These are phyloP conservation scores for Fistularia tabacaria DNA, from an alignment of 2,797 vertebrate species.

Conservation along the genomic window DNA sequence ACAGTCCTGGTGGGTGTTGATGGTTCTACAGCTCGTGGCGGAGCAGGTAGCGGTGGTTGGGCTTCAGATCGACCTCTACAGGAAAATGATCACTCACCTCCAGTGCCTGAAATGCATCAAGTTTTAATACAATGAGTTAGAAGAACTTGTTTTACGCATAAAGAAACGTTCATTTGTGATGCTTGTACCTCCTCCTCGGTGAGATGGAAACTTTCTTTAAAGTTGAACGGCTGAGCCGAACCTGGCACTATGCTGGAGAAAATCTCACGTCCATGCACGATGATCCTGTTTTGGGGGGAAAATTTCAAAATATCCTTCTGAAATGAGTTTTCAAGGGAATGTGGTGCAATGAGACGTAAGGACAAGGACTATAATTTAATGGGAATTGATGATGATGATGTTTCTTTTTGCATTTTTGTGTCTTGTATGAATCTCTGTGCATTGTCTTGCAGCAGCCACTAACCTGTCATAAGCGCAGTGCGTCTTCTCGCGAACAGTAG, in stretches of 20 bases:
- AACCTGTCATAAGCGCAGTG: slow-evolving; percentile 84
- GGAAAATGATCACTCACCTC: slow-evolving; percentile 84
- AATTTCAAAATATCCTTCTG: not conserved
- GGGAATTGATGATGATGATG: too few relatives aligned
- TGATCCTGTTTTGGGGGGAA: slow-evolving; percentile 65
- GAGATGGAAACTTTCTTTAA: slow-evolving; percentile 73
- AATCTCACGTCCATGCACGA: slow-evolving; percentile 77
- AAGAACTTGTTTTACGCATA: not conserved
- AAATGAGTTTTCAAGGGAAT: too few relatives aligned
- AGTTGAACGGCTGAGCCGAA: slow-evolving; percentile 81
- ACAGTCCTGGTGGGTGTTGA: not conserved
- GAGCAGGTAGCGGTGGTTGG: slow-evolving; percentile 64
- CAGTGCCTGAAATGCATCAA: slow-evolving; percentile 69
- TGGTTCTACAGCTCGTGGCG: slow-evolving; percentile 69
- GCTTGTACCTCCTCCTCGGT: slow-evolving; percentile 77
- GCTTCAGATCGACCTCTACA: slow-evolving; percentile 81
- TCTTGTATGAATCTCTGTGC: not conserved
- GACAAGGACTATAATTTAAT: too few relatives aligned
- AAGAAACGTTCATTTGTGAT: not conserved
- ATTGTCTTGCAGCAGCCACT: not conserved
- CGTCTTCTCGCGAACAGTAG: slow-evolving; percentile 77
- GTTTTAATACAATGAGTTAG: not conserved
- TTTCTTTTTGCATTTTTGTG: too few relatives aligned
- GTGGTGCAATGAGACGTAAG: too few relatives aligned
- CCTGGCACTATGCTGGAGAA: slow-evolving; percentile 70